Evolutionary conservation across 2,888 invertebrate genomes (phyloP).

Genomic region (Aricia artaxerxes): DNA sequence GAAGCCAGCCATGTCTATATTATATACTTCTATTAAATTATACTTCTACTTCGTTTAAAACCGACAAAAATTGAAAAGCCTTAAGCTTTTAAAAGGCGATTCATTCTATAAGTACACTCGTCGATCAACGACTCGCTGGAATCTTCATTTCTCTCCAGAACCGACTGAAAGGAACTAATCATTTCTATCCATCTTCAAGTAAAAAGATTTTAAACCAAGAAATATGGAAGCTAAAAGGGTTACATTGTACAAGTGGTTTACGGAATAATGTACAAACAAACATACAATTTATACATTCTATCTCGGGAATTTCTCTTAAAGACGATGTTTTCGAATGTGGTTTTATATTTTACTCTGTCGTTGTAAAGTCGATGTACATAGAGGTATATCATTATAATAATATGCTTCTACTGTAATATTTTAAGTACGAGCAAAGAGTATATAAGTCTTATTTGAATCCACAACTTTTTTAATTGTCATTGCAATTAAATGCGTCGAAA

Average conservation of each 20-base stretch:
- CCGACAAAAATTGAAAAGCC: not conserved
- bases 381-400: too few species aligned
- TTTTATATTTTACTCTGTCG: not conserved
- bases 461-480: too few species aligned
- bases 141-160: not conserved
- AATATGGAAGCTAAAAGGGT: not conserved
- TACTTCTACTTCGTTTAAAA: not conserved
- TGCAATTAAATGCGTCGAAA: too few species aligned
- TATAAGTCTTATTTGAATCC: too few species aligned
- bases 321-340: not conserved
- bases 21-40: too few species aligned
- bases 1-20: too few species aligned
- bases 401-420: too few species aligned
- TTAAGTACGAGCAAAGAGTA: too few species aligned
- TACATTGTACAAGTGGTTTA: not conserved
- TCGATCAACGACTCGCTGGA: not conserved
- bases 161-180: conserved; percentile 5
- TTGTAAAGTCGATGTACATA: not conserved
- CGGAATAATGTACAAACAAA: not conserved
- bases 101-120: not conserved
- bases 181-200: conserved; percentile 5
- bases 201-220: conserved; percentile 13
- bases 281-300: not conserved
- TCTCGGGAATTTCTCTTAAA: not conserved
- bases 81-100: not conserved